phyloP scores from a whole-genome alignment of 2,797 vertebrate species.

The Megaceryle alcyon region DNA sequence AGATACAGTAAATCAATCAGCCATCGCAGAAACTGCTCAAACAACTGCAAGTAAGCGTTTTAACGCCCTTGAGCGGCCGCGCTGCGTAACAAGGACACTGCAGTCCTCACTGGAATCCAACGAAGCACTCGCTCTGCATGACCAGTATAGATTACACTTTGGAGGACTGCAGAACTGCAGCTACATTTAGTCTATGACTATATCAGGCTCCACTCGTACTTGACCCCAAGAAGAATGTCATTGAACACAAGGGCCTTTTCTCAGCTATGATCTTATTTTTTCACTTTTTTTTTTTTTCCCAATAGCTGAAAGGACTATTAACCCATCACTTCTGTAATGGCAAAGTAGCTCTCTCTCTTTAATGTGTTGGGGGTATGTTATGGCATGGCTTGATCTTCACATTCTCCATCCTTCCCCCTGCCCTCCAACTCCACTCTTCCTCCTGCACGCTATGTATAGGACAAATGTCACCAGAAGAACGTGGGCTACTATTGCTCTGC shows the following conservation, averaged over 20 bases:
- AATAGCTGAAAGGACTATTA: not conserved
- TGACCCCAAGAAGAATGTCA: constrained; percentile 49
- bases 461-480: not conserved
- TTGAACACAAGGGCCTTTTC: constrained; percentile 16
- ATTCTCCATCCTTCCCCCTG: not conserved
- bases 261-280: not conserved
- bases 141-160: not conserved
- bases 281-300: not conserved
- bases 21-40: not conserved
- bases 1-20: constrained; percentile 76
- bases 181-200: constrained; percentile 73
- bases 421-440: not conserved
- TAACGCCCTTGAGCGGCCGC: not conserved
- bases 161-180: constrained; percentile 39
- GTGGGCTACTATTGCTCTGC: not conserved
- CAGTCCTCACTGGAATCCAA: constrained; percentile 68
- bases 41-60: constrained; percentile 72
- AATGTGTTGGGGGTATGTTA: not conserved
- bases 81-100: constrained; percentile 44
- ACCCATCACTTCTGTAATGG: not conserved
- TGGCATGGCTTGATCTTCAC: not conserved
- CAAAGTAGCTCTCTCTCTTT: not conserved
- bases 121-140: constrained; percentile 19
- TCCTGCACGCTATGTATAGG: not conserved
- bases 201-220: constrained; percentile 34